Percentiles rank a stretch among this genome's conserved stretches.
Evolutionary conservation across 2,797 vertebrate species (phyloP).

Genomic region (Lagocephalus sceleratus): DNA sequence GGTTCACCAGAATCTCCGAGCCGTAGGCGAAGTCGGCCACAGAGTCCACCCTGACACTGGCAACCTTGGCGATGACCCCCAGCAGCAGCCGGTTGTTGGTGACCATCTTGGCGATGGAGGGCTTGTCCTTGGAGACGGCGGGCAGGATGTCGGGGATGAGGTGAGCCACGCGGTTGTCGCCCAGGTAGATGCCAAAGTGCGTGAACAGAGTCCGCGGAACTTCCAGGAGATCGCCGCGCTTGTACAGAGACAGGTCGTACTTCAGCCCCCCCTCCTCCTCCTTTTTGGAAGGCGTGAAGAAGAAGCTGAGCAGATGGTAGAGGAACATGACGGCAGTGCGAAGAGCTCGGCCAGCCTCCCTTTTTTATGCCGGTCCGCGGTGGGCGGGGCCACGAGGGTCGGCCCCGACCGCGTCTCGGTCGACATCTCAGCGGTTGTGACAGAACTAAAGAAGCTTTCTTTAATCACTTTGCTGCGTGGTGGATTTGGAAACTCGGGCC

Average conservation of each 20-base stretch:
- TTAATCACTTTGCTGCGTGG: slow-evolving; percentile 53
- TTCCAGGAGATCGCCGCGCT: slow-evolving; percentile 89
- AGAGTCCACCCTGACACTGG: slow-evolving; percentile 89
- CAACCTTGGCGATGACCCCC: slow-evolving; percentile 84
- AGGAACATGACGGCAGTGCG: slow-evolving; percentile 68
- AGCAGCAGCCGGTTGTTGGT: slow-evolving; percentile 89
- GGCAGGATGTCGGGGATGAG: slow-evolving; percentile 95
- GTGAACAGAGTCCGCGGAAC: slow-evolving; percentile 90
- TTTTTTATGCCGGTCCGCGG: slow-evolving; percentile 56
- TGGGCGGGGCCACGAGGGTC: slow-evolving; percentile 46
- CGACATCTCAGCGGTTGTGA: slow-evolving; percentile 46
- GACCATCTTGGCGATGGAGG: slow-evolving; percentile 80
- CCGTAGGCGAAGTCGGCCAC: slow-evolving; percentile 92
- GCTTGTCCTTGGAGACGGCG: slow-evolving; percentile 72
- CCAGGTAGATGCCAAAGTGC: slow-evolving; percentile 98
- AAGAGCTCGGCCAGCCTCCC: neutral
- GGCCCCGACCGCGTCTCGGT: slow-evolving; percentile 59
- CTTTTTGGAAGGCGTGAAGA: slow-evolving; percentile 53
- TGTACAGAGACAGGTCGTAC: slow-evolving; percentile 77
- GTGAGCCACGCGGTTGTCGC: slow-evolving; percentile 89
- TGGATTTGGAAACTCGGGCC: slow-evolving; percentile 43
- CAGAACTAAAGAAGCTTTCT: slow-evolving; percentile 65
- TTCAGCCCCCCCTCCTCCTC: slow-evolving; percentile 46
- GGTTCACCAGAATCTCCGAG: slow-evolving; percentile 86
- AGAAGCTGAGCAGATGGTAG: slow-evolving; percentile 66